Conservation (phyloP, 2,113 vertebrate genomes). For the Andinoacara biseriatus region DNA sequence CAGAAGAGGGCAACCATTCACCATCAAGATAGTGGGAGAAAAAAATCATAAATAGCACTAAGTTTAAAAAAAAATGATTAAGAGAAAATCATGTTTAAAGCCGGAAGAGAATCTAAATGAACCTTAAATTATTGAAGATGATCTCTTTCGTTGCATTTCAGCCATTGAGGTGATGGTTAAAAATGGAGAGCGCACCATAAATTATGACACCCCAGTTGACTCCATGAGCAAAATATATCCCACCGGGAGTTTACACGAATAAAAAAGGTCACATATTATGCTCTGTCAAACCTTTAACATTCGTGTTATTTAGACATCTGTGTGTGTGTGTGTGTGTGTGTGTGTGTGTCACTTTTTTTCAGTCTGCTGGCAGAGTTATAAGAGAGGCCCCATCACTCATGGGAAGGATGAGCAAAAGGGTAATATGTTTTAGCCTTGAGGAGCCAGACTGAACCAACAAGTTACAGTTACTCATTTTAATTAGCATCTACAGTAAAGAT, state of each 20-base stretch:
- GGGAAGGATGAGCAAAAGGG: background rate
- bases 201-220: background rate
- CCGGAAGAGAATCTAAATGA: background rate
- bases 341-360: background rate
- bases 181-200: background rate
- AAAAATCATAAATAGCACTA: background rate
- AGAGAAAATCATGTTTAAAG: background rate
- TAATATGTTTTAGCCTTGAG: slow-evolving; percentile 2
- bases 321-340: background rate
- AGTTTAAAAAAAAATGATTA: background rate
- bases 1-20: slow-evolving; percentile 63
- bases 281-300: background rate
- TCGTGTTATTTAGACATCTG: background rate
- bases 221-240: background rate
- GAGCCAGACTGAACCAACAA: slow-evolving; percentile 28
- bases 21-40: background rate
- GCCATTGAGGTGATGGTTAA: background rate
- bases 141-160: background rate
- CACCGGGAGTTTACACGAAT: background rate
- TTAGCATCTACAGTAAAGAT: slow-evolving; percentile 6
- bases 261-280: background rate
- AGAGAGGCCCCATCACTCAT: background rate
- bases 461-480: slow-evolving; percentile 29
- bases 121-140: slow-evolving; percentile 8
- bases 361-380: background rate